Percentiles rank a stretch among this genome's conserved stretches.
Evolutionary conservation across 2,797 vertebrate species (phyloP).

Genomic region (Coregonus sp.): DNA sequence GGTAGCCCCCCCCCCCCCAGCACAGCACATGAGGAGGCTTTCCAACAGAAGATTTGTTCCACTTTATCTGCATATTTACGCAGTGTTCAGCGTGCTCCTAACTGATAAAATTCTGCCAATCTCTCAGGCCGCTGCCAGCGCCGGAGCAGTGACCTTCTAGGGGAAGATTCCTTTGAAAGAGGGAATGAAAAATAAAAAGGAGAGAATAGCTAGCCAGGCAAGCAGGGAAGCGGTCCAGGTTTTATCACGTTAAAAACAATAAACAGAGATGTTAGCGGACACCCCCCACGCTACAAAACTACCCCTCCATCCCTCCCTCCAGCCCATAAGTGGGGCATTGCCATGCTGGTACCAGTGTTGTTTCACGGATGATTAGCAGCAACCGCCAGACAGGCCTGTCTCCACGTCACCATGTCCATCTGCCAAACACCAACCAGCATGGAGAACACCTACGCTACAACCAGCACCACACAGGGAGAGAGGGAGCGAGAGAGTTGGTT

Average conservation of each 20-base stretch:
- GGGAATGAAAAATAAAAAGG: background rate
- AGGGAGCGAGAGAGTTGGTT: background rate
- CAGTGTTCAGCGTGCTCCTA: constrained; percentile 60
- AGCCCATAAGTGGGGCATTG: constrained; percentile 27
- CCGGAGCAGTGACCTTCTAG: constrained; percentile 64
- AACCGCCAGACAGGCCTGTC: constrained; percentile 44
- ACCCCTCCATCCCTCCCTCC: background rate
- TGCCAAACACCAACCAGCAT: constrained; percentile 50
- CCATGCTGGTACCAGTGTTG: constrained; percentile 43
- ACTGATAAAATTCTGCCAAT: constrained; percentile 71
- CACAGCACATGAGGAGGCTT: constrained; percentile 28
- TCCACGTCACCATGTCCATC: constrained; percentile 20
- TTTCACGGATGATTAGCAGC: constrained; percentile 59
- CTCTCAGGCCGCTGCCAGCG: constrained; percentile 57
- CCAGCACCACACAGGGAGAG: constrained; percentile 35
- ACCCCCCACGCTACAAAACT: constrained; percentile 1
- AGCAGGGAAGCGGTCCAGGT: constrained; percentile 41
- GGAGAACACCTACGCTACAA: constrained; percentile 42
- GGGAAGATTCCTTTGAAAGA: constrained; percentile 17
- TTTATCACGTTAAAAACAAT: constrained; percentile 52
- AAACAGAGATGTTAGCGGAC: constrained; percentile 45
- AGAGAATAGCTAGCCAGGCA: constrained; percentile 28
- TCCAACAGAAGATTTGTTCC: constrained; percentile 65
- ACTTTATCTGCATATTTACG: constrained; percentile 72
- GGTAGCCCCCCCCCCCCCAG: constrained; percentile 8